phyloP scores from a whole-genome alignment of 2,113 vertebrate species.

The Heteronetta atricapilla region DNA sequence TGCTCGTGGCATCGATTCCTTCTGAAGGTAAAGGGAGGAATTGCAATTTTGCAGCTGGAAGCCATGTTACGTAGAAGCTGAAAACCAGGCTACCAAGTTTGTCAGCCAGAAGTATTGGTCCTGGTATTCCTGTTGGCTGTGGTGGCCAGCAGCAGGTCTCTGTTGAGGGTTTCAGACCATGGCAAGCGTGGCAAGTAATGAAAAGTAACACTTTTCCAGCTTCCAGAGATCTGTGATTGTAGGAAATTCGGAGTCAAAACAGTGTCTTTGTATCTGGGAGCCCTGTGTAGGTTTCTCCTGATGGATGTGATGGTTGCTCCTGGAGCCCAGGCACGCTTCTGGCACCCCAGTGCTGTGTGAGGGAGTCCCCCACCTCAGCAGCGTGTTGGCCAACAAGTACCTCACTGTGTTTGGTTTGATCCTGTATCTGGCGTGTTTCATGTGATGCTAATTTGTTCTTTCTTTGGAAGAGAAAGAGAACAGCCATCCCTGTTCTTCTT shows the following conservation, averaged over 20 bases:
- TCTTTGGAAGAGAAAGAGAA: background rate
- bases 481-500: background rate
- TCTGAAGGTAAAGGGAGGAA: background rate
- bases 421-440: background rate
- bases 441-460: background rate
- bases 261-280: rapidly evolving
- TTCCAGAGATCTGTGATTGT: background rate
- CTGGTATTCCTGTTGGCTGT: background rate
- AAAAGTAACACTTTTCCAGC: background rate
- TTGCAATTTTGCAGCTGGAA: background rate
- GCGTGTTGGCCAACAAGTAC: background rate
- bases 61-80: background rate
- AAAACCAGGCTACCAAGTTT: background rate
- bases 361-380: background rate
- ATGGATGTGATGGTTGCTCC: rapidly evolving
- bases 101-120: background rate
- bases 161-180: background rate
- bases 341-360: background rate
- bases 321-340: background rate
- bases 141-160: background rate
- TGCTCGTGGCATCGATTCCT: background rate
- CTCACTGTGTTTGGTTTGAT: background rate
- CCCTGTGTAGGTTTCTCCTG: background rate
- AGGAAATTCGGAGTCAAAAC: background rate
- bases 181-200: background rate